Percentiles rank a stretch among this genome's conserved stretches.
Conservation (phyloP, 1,140 invertebrate species). For the Conopomorpha cramerella region DNA sequence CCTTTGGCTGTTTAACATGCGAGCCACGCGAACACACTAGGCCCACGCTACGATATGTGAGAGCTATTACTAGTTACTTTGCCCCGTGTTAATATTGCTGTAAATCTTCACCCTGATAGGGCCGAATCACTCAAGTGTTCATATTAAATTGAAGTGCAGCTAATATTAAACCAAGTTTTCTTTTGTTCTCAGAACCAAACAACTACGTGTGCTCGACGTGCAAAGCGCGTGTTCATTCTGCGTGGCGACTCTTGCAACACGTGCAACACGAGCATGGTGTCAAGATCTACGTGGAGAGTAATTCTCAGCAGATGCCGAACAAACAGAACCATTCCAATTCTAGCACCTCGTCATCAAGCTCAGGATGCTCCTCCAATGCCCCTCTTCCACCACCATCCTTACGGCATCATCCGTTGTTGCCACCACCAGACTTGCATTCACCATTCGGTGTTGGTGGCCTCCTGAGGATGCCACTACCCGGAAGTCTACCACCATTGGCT, state of each 20-base stretch:
- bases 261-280: slow-evolving; percentile 92
- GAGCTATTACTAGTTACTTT: slow-evolving; percentile 59
- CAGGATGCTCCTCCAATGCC: slow-evolving; percentile 62
- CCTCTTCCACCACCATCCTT: slow-evolving; percentile 64
- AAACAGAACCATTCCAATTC: slow-evolving; percentile 59
- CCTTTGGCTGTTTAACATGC: slow-evolving; percentile 45
- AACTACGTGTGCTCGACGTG: slow-evolving; percentile 95
- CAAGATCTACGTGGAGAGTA: slow-evolving; percentile 84
- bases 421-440: slow-evolving; percentile 67
- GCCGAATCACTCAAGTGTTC: background rate
- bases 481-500: slow-evolving; percentile 61
- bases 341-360: slow-evolving; percentile 61
- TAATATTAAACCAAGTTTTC: too few relatives aligned
- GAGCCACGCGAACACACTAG: slow-evolving; percentile 39
- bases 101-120: slow-evolving; percentile 42
- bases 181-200: slow-evolving; percentile 87
- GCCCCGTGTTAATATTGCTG: slow-evolving; percentile 53
- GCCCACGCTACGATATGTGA: slow-evolving; percentile 57
- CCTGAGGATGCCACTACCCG: slow-evolving; percentile 67
- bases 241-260: slow-evolving; percentile 93
- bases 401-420: slow-evolving; percentile 66
- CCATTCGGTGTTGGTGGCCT: slow-evolving; percentile 71
- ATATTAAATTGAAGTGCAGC: too few relatives aligned
- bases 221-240: slow-evolving; percentile 85
- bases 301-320: slow-evolving; percentile 51